These are phyloP conservation scores for Perizoma flavofasciatum DNA, from an alignment of 2,888 invertebrate species.

Conservation along the genomic window DNA sequence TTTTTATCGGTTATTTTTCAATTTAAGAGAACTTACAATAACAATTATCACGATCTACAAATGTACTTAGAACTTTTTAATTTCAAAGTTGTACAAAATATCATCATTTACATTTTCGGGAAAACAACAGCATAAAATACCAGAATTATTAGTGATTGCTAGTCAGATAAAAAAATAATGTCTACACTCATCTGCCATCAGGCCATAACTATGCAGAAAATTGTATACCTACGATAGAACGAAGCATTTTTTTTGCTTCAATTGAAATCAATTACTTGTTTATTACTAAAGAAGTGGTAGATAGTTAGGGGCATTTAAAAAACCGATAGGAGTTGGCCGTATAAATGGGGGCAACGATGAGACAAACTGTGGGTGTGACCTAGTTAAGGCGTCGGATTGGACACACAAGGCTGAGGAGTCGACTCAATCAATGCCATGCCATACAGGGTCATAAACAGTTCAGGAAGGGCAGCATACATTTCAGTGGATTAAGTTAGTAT, in stretches of 20 bases:
- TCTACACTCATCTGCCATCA: constrained; percentile 8
- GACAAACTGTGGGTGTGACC: constrained; percentile 15
- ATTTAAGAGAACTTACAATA: neutral
- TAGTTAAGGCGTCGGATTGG: constrained; percentile 7
- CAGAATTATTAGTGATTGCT: constrained; percentile 2
- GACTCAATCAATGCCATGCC: constrained; percentile 1
- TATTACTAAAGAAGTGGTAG: too few relatives aligned
- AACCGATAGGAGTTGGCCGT: constrained; percentile 5
- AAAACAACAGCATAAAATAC: neutral
- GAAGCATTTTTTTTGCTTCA: neutral
- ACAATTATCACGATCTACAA: neutral
- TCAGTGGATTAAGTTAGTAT: neutral
- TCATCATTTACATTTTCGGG: neutral
- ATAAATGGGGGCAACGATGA: constrained; percentile 14
- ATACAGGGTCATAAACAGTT: neutral
- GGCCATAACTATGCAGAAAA: neutral
- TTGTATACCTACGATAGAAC: neutral
- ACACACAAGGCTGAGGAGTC: neutral
- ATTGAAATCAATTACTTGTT: neutral
- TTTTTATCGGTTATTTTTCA: constrained; percentile 20
- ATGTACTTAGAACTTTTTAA: neutral
- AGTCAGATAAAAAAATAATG: constrained; percentile 10
- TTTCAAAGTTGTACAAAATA: neutral
- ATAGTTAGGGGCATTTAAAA: neutral
- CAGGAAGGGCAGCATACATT: constrained; percentile 1